phyloP scores from a whole-genome alignment of 2,113 vertebrate genomes.

The Myodes glareolus region DNA sequence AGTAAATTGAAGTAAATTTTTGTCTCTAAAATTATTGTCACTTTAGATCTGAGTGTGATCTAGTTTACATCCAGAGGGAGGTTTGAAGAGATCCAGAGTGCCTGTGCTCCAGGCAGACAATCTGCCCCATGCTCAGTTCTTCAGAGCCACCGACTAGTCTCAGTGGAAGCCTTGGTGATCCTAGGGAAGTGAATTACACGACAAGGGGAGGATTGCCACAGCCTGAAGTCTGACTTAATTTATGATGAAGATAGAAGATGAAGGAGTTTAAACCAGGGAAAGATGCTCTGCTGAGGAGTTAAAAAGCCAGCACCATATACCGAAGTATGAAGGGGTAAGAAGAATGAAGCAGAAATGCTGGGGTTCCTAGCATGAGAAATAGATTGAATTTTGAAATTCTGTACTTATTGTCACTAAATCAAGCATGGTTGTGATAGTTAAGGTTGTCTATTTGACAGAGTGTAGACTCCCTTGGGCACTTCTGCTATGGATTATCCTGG shows the following conservation, averaged over 20 bases:
- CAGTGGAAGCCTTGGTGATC: not conserved
- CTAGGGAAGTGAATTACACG: not conserved
- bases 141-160: not conserved
- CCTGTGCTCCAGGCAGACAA: not conserved
- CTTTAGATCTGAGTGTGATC: not conserved
- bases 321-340: not conserved
- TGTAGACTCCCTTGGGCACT: not conserved
- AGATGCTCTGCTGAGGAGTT: not conserved
- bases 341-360: not conserved
- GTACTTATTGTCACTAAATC: not conserved
- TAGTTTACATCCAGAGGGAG: not conserved
- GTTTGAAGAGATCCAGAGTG: not conserved
- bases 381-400: not conserved
- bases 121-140: not conserved
- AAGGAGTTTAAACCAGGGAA: not conserved
- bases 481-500: not conserved
- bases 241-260: not conserved
- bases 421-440: not conserved
- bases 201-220: rapidly evolving
- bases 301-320: not conserved
- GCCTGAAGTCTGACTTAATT: not conserved
- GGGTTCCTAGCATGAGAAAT: not conserved
- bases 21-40: not conserved
- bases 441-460: not conserved
- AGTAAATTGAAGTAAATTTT: not conserved